Percentiles rank a stretch among this genome's conserved stretches.
Evolutionary conservation across 2,797 vertebrate genomes (phyloP).

Genomic region (Mustela erminea): DNA sequence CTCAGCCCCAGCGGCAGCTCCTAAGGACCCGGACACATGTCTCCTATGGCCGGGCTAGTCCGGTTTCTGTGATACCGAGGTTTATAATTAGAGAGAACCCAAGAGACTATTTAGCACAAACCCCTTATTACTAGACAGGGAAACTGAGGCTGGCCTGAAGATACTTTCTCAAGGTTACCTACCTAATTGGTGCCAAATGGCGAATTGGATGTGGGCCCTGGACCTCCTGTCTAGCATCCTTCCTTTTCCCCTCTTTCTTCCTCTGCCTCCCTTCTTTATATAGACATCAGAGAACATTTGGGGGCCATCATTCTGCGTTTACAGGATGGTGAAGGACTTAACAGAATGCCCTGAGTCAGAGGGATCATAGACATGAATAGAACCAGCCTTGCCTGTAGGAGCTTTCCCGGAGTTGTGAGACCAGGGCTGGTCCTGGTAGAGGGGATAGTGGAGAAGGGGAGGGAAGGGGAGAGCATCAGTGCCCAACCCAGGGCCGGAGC

Average conservation of each 20-base stretch:
- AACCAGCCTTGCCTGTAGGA: not conserved
- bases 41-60: not conserved
- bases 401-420: not conserved
- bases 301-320: not conserved
- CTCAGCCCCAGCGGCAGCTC: not conserved
- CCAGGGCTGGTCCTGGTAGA: not conserved
- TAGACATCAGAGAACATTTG: not conserved
- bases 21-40: not conserved
- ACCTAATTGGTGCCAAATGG: not conserved
- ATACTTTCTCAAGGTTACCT: slow-evolving; percentile 50
- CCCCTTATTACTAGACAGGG: slow-evolving; percentile 51
- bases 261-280: not conserved
- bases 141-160: slow-evolving; percentile 72
- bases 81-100: slow-evolving; percentile 60
- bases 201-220: not conserved
- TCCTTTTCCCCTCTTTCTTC: too few relatives aligned
- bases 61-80: slow-evolving; percentile 54
- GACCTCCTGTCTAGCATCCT: not conserved
- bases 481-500: not conserved
- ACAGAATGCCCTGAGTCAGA: not conserved
- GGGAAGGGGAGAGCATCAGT: not conserved
- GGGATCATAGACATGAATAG: not conserved
- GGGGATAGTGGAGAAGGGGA: not conserved
- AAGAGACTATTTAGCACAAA: slow-evolving; percentile 58
- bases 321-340: not conserved